Evolutionary conservation across 1,140 invertebrate genomes (phyloP), one percentile per base, ranked within the genome.

Genomic region (Reticulitermes speratus): DNA sequence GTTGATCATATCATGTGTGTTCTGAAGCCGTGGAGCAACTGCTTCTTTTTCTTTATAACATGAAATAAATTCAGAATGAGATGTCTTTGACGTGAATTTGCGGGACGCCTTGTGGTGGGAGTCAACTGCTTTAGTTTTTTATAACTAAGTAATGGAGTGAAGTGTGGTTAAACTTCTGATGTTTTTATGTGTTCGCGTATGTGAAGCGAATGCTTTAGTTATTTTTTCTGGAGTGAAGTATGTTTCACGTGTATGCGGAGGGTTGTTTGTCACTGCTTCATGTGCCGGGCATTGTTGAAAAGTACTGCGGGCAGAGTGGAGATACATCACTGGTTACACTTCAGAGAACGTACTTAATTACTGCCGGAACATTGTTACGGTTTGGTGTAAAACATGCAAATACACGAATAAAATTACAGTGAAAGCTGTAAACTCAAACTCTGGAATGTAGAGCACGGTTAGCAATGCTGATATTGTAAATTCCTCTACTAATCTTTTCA

Each of bases 341-440:
- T n/a, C 65, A 75, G 25, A 75, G 25, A 75, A 75, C 65, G n/a
- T 75, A 30, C n/a, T 75, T 75, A 75, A 75, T 75, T 75, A 75
- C 65, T n/a, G 65, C n/a, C 3, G 65, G 65, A 75, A 75, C 65
- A 75, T 3, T 30, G 65, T 75, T 75, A 75, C 30, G 65, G 65
- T 75, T 25, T 30, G 65, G 25, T 75, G 65, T 75, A 75, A 75
- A 75, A 75, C 65, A 75, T 25, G n/a, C 14, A 25, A 6, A 55
- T 55, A 75, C 2, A 75, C n/a, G 65, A 25, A 75, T 75, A 75
- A n/a, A 75, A 75, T 75, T 75, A 75, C 25, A 75, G 25, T n/a
- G 14, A 75, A 38, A 19, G 25, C 65, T 55, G 52, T 55, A 55
- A 55, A 55, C 52, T 75, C n/a, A 14, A 25, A 11, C n/a, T 0